Evolutionary conservation across 1,140 invertebrate species (phyloP).

Genomic region (Drosophila hydei): DNA sequence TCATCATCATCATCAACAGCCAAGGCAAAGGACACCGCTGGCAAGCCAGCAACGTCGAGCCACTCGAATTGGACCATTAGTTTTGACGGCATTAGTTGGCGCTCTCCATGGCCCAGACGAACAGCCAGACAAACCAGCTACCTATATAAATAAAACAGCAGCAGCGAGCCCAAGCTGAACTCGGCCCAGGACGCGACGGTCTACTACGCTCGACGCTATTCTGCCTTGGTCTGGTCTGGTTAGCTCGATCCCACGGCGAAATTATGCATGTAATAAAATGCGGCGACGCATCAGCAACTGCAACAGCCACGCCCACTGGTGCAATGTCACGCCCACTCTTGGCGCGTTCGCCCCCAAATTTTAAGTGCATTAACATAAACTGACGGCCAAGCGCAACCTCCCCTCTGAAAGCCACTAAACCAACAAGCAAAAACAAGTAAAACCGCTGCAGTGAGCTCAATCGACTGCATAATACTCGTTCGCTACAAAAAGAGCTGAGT

Average conservation of each 20-base stretch:
- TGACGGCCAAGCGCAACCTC: constrained; percentile 14
- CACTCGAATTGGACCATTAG: constrained; percentile 83
- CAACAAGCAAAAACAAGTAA: constrained; percentile 3
- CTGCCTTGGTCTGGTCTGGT: constrained; percentile 2
- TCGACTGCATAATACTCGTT: too few species aligned
- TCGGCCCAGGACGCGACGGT: constrained; percentile 17
- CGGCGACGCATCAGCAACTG: constrained; percentile 60
- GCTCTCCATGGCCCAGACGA: constrained; percentile 64
- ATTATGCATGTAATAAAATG: constrained; percentile 81
- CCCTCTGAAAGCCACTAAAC: neutral
- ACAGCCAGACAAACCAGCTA: constrained; percentile 42
- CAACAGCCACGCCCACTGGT: constrained; percentile 51
- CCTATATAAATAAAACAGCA: constrained; percentile 72
- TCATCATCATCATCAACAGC: constrained; percentile 9
- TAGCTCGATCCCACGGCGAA: constrained; percentile 55
- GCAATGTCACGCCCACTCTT: constrained; percentile 48
- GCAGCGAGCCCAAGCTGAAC: constrained; percentile 26
- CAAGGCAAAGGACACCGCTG: constrained; percentile 19
- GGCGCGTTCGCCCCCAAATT: constrained; percentile 59
- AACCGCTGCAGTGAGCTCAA: too few species aligned
- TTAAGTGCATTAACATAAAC: constrained; percentile 82
- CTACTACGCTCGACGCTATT: neutral
- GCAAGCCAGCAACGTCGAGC: constrained; percentile 51
- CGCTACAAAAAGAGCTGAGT: too few species aligned
- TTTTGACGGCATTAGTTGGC: constrained; percentile 82